These are phyloP conservation scores for Nomada ferruginata DNA, from an alignment of 2,888 invertebrate genomes.

Conservation along the genomic window DNA sequence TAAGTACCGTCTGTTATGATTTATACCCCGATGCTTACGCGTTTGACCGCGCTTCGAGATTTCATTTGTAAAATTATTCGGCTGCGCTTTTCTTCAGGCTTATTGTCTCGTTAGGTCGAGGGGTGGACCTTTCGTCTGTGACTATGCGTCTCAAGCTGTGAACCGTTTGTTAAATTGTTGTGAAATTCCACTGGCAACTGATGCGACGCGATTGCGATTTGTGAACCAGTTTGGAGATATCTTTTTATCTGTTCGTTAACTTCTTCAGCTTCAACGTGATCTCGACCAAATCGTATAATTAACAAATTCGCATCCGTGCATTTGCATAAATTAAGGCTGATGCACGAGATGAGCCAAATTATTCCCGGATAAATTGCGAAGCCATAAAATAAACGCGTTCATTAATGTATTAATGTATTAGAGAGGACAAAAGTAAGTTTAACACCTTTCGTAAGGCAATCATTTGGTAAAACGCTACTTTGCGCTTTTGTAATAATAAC, in stretches of 20 bases:
- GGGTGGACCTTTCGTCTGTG: neutral
- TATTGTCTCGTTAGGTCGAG: constrained; percentile 40
- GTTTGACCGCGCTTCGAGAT: constrained; percentile 7
- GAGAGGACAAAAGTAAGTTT: neutral
- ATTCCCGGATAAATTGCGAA: neutral
- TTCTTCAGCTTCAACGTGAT: constrained; percentile 40
- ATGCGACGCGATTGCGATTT: constrained; percentile 77
- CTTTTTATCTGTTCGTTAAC: constrained; percentile 78
- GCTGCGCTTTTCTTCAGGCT: constrained; percentile 17
- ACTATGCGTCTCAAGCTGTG: constrained; percentile 47
- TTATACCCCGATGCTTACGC: constrained; percentile 35
- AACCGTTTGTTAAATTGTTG: constrained; percentile 74
- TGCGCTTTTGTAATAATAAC: too few relatives aligned
- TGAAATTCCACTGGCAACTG: constrained; percentile 67
- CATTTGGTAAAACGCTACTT: too few relatives aligned
- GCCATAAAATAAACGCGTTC: neutral
- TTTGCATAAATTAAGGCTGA: constrained; percentile 19
- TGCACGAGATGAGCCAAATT: constrained; percentile 10
- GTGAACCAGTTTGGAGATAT: constrained; percentile 72
- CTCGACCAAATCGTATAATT: constrained; percentile 52
- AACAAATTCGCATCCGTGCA: constrained; percentile 46
- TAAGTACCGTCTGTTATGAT: constrained; percentile 38
- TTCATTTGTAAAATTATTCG: constrained; percentile 10
- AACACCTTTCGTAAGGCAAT: too few relatives aligned
- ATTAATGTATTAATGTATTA: too few relatives aligned